Evolutionary conservation across 2,888 invertebrate genomes (phyloP).

Genomic region (Lithosia quadra): DNA sequence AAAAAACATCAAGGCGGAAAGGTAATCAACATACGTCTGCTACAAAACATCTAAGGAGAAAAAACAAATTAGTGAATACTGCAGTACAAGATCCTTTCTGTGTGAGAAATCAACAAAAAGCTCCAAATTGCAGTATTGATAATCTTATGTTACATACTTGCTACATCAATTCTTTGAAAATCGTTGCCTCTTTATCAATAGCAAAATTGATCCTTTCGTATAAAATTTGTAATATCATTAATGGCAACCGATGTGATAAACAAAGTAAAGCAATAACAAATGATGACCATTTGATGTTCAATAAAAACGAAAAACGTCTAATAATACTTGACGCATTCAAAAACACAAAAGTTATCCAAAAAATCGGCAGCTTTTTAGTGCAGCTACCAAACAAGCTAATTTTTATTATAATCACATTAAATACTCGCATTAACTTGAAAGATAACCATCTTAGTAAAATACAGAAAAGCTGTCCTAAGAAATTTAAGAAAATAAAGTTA

Average conservation of each 20-base stretch:
- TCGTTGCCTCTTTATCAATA: neutral
- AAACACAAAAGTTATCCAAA: neutral
- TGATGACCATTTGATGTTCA: neutral
- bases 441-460: neutral
- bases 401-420: slow-evolving; percentile 1
- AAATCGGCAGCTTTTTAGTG: neutral
- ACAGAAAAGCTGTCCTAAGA: neutral
- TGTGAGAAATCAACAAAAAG: neutral
- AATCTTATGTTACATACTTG: neutral
- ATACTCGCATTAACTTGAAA: neutral
- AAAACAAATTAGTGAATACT: neutral
- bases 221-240: neutral
- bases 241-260: too few species aligned
- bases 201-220: neutral
- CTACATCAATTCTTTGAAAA: neutral
- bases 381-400: neutral
- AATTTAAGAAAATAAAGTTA: neutral
- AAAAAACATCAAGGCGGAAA: neutral
- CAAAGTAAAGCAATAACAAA: neutral
- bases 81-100: neutral
- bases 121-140: neutral
- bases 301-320: slow-evolving; percentile 1
- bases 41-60: neutral
- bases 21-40: neutral
- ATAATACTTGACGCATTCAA: neutral